Evolutionary conservation across 2,888 invertebrate species (phyloP).

Genomic region (Epirrhoe alternata): DNA sequence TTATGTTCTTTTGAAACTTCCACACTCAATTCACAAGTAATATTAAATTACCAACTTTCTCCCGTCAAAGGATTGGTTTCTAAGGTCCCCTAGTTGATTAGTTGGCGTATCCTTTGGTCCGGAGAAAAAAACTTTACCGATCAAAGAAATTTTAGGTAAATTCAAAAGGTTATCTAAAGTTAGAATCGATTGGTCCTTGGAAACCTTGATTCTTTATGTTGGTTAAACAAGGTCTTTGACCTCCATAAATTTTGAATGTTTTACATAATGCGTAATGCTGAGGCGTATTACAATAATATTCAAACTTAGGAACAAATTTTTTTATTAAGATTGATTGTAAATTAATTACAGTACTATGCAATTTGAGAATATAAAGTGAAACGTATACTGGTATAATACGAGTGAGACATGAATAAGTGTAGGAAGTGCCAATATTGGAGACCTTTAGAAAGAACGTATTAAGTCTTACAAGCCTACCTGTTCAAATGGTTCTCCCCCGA

Average conservation of each 20-base stretch:
- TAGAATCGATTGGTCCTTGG: conserved; percentile 34
- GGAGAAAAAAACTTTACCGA: conserved; percentile 42
- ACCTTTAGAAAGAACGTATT: conserved; percentile 35
- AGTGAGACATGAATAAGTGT: conserved; percentile 34
- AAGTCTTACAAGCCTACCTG: conserved; percentile 40
- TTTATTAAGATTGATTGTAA: no score
- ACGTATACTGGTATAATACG: no score
- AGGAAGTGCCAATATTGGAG: conserved; percentile 45
- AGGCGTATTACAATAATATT: no score
- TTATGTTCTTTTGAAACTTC: conserved; percentile 11
- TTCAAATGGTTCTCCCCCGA: conserved; percentile 34
- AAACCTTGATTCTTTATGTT: conserved; percentile 10
- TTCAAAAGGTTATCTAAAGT: conserved; percentile 33
- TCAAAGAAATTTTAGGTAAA: conserved; percentile 40
- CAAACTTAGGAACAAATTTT: no score
- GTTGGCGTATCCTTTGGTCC: conserved; percentile 45
- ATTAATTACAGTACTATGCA: no score
- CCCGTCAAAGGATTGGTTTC: conserved; percentile 45
- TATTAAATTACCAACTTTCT: conserved; percentile 36
- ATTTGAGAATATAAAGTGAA: no score
- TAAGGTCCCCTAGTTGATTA: conserved; percentile 50
- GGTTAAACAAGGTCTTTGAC: conserved; percentile 1
- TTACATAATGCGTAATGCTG: neutral
- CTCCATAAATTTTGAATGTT: neutral
- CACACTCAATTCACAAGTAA: conserved; percentile 5